phyloP scores from a whole-genome alignment of 2,797 vertebrate genomes.

The Phaenicophaeus curvirostris region DNA sequence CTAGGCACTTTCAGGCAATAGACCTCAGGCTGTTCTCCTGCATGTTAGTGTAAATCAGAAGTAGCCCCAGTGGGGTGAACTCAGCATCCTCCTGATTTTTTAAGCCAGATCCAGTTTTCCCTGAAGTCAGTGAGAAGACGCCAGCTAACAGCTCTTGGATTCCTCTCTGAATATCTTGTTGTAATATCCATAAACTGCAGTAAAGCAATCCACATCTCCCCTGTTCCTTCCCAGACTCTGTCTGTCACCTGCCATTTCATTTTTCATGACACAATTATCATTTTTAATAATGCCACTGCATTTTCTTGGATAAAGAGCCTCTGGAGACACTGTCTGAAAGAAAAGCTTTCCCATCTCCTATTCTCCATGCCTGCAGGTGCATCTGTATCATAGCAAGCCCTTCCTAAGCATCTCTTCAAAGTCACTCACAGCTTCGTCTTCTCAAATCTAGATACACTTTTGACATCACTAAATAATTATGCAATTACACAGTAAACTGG shows the following conservation, averaged over 20 bases:
- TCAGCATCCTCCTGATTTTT: background rate
- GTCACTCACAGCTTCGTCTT: background rate
- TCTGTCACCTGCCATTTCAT: conserved; percentile 37
- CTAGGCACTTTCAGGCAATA: background rate
- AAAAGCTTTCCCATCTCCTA: background rate
- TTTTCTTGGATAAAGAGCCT: conserved; percentile 42
- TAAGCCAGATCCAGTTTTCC: background rate
- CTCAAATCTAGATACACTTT: conserved; percentile 27
- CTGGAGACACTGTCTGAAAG: conserved; percentile 23
- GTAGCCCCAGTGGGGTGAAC: background rate
- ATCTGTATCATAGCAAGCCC: conserved; percentile 1
- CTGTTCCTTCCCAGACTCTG: background rate
- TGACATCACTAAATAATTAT: conserved; percentile 25
- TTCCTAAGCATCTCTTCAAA: conserved; percentile 45
- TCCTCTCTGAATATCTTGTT: background rate
- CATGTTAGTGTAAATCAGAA: background rate
- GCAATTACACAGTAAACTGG: background rate
- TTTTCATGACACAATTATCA: background rate
- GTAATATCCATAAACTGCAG: background rate
- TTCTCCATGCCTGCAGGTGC: background rate
- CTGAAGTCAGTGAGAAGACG: background rate
- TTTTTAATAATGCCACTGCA: conserved; percentile 40
- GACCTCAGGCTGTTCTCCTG: background rate
- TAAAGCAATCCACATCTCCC: background rate
- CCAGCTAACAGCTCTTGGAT: background rate